Percentiles rank a stretch among this genome's conserved stretches.
Evolutionary conservation across 2,797 vertebrate genomes (phyloP).

Genomic region (Ispidina lecontei): DNA sequence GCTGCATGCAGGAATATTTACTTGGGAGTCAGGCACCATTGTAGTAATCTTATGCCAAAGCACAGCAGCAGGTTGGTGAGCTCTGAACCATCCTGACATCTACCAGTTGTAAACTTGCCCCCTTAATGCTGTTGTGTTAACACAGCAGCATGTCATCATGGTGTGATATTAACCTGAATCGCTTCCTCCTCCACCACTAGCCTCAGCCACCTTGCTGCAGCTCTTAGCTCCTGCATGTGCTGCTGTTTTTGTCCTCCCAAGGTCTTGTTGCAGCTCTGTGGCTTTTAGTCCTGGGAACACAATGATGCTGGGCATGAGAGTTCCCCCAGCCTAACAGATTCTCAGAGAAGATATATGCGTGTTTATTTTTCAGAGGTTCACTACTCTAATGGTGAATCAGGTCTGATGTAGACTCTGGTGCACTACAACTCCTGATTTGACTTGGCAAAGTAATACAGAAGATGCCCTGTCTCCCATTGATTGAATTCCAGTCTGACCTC

Average conservation of each 20-base stretch:
- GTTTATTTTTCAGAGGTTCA: slow-evolving; percentile 12
- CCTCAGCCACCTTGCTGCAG: not conserved
- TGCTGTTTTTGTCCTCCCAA: not conserved
- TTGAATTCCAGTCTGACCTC: slow-evolving; percentile 50
- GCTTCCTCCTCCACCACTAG: not conserved
- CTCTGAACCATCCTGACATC: not conserved
- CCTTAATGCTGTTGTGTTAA: not conserved
- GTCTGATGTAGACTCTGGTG: not conserved
- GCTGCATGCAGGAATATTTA: not conserved
- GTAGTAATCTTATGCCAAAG: not conserved
- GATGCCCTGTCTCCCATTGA: slow-evolving; percentile 3
- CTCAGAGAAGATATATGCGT: not conserved
- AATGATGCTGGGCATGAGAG: not conserved
- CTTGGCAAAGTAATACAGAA: slow-evolving; percentile 29
- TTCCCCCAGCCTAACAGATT: not conserved
- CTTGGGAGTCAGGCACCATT: fast-evolving
- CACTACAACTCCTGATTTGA: not conserved
- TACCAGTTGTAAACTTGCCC: not conserved
- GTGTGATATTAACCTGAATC: not conserved
- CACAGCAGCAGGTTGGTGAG: not conserved
- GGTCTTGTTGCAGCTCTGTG: not conserved
- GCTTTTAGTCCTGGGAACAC: not conserved
- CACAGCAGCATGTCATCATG: not conserved
- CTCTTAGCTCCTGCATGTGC: fast-evolving
- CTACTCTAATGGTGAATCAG: not conserved